Base-by-base conservation (phyloP, 2,797 vertebrate species). In the Ceyx erithaca region DNA sequence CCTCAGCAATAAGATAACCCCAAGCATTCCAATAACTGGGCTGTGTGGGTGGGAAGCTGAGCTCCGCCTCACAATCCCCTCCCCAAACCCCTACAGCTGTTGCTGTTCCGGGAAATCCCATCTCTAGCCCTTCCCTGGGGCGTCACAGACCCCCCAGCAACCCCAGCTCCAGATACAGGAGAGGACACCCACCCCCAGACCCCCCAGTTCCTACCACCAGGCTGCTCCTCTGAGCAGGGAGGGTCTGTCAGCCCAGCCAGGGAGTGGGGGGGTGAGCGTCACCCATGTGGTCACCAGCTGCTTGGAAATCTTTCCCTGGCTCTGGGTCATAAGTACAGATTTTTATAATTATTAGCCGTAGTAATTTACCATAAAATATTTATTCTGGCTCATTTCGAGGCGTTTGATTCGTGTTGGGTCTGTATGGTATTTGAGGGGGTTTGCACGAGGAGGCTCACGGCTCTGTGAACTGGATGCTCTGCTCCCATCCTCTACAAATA, bases 301-400 rank as follows among this genome's bases (percentile, higher is more conserved):
- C 93, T 93, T 93, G 90, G 93, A 94, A 96, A 92, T 61, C 35
- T 70, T 93, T 84, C 82, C 80, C 80, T 93, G 89, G 89, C 95
- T 94, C 71, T 2, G 11, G 86, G 94, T 91, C 93, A 83, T 63
- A 86, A 77, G 89, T 82, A 94, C 96, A 97, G 84, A 85, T 97
- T 96, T 95, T 96, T 96, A 91, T 96, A 94, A 97, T 97, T 96
- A 94, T 95, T 96, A 95, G 80, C 75, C 75, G 86, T 87, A 69
- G 92, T 94, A 93, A 96, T 96, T 96, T 96, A 96, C 94, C 64
- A 33, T 94, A 87, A 93, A 93, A 91, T 97, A 96, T 97, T 96
- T 97, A 94, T 96, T 90, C 96, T 96, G 96, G 94, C 96, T 95
- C 82, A 28, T 59, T 87, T 71, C 2, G 10, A 82, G 68, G 66